Evolutionary conservation across 2,797 vertebrate species (phyloP).

Genomic region (Sebastes itinus): DNA sequence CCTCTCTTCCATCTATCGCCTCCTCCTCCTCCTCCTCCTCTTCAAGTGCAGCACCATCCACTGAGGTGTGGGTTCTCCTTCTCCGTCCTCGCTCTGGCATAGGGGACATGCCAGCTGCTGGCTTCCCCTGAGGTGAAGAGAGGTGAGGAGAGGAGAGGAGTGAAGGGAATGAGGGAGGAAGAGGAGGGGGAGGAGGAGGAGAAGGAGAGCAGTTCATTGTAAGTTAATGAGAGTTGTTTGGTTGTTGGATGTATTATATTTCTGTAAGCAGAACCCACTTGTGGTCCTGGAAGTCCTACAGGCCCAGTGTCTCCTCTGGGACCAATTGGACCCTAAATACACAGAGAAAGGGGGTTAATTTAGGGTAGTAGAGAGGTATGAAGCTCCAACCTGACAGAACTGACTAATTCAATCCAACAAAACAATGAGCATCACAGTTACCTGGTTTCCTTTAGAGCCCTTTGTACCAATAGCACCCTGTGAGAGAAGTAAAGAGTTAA

Average conservation of each 20-base stretch:
- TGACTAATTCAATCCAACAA: neutral
- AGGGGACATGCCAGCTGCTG: constrained; percentile 86
- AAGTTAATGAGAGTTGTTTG: neutral
- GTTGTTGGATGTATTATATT: neutral
- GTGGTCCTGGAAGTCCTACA: constrained; percentile 90
- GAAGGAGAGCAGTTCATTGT: neutral
- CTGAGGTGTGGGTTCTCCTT: constrained; percentile 81
- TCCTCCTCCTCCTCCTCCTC: constrained; percentile 68
- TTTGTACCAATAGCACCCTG: constrained; percentile 77
- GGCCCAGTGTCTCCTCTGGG: constrained; percentile 91
- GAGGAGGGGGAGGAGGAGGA: neutral
- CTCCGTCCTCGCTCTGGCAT: constrained; percentile 85
- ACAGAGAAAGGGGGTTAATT: neutral
- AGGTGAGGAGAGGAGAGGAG: neutral
- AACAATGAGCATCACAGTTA: constrained; percentile 26
- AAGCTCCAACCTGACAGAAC: neutral
- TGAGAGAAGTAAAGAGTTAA: neutral
- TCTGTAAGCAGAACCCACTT: constrained; percentile 84
- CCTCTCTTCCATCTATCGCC: constrained; percentile 63
- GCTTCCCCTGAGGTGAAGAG: constrained; percentile 82
- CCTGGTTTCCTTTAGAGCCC: constrained; percentile 83
- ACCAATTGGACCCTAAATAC: constrained; percentile 90
- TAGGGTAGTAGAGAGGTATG: neutral
- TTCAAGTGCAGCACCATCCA: constrained; percentile 81
- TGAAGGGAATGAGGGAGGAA: neutral